Evolutionary conservation across 2,888 invertebrate species (phyloP).

Genomic region (Branchipolynoe longqiensis): DNA sequence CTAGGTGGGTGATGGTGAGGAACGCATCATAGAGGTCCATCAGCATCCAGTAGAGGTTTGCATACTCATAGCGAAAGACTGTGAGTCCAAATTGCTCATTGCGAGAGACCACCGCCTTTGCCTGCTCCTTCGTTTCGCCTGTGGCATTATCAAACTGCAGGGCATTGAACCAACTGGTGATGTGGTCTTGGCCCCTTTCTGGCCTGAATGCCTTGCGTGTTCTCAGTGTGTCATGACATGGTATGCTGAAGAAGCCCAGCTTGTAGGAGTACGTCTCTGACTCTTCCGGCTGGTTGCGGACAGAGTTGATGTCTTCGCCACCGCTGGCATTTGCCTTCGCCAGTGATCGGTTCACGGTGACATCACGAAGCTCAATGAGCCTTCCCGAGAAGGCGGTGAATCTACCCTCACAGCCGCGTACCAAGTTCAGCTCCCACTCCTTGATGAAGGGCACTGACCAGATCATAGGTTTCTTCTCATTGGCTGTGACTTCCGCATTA

Average conservation of each 20-base stretch:
- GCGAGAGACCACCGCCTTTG: background rate
- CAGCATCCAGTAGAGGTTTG: conserved; percentile 60
- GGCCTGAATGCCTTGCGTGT: background rate
- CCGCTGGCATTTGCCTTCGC: conserved; percentile 58
- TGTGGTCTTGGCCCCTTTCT: background rate
- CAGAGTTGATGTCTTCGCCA: conserved; percentile 67
- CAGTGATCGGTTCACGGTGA: background rate
- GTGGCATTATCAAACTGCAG: background rate
- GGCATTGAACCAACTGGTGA: background rate
- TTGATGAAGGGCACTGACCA: background rate
- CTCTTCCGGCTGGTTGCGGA: conserved; percentile 67
- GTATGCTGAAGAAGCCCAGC: conserved; percentile 63
- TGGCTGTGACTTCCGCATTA: too few relatives aligned
- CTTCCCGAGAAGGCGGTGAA: background rate
- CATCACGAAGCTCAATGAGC: background rate
- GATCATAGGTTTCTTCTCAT: too few relatives aligned
- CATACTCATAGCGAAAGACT: conserved; percentile 61
- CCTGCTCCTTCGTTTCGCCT: background rate
- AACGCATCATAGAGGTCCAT: conserved; percentile 69
- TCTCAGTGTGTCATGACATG: background rate
- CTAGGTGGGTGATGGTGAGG: conserved; percentile 66
- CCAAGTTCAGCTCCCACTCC: background rate
- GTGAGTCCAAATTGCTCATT: conserved; percentile 62
- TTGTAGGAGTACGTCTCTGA: conserved; percentile 66
- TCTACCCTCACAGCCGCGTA: background rate